Conservation (phyloP, 2,797 vertebrate species). For the Microctenopoma lineatum region DNA sequence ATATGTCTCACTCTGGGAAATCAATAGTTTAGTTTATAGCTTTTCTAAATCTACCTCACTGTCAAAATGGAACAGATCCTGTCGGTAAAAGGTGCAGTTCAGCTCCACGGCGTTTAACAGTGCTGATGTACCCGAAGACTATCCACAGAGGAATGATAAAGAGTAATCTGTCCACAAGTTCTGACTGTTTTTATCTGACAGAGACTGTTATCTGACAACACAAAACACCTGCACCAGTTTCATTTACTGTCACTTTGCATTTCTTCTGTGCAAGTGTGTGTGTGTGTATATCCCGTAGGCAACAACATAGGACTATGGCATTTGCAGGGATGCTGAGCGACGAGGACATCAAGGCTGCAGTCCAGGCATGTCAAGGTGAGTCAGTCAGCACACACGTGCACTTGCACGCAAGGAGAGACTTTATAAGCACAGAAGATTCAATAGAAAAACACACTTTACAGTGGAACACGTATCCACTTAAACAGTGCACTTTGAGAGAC, state of each 20-base stretch:
- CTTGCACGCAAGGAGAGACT: conserved; percentile 12
- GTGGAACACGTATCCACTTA: conserved; percentile 3
- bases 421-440: conserved; percentile 5
- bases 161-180: conserved; percentile 10
- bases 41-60: neutral
- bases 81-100: conserved; percentile 15
- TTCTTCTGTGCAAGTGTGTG: conserved; percentile 31
- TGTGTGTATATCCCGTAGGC: conserved; percentile 58
- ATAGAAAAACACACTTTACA: conserved; percentile 13
- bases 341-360: conserved; percentile 82
- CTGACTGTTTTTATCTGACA: conserved; percentile 18
- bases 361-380: conserved; percentile 86
- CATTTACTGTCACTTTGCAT: conserved; percentile 60
- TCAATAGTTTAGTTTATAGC: neutral
- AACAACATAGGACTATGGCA: conserved; percentile 79
- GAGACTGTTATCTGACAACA: conserved; percentile 16
- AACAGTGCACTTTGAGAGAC: neutral
- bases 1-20: conserved; percentile 9
- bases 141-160: neutral
- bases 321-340: conserved; percentile 85
- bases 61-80: conserved; percentile 23
- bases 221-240: conserved; percentile 48
- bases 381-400: conserved; percentile 29
- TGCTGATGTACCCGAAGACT: conserved; percentile 11
- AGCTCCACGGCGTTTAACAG: neutral